Base-by-base conservation (phyloP, 2,113 vertebrate genomes). In the Ardeotis arabs region DNA sequence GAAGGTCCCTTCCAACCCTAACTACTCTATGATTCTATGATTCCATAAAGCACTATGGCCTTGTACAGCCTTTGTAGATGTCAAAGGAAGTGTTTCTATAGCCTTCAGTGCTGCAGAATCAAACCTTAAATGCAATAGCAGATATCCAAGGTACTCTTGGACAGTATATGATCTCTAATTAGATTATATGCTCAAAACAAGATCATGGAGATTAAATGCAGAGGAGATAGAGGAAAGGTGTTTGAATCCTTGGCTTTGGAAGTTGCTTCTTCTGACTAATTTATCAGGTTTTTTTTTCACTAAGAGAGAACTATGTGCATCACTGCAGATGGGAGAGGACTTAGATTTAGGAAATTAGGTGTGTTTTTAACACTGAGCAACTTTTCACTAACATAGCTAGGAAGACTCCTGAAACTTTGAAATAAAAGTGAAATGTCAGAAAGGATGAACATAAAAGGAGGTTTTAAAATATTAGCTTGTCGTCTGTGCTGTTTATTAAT, bases 401-500 rank as follows among this genome's bases (percentile, higher is more conserved):
- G 33, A 80, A 77, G 20, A 79, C 25, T 87, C 31, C 23, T 45
- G 21, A 81, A 93, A 60, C 39, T 50, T 74, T 63, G 17, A 49
- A 90, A 90, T 83, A 93, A 64, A 81, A 79, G 25, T 24, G 59
- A 56, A 44, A 47, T 58, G 4, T 64, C 33, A 82, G 22, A 83
- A 91, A 90, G 15, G 4, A 5, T 81, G n/a, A 86, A 23, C 81
- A 81, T 53, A 82, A 94, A 84, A 87, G 9, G 10, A 86, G 37
- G 41, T 49, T 79, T 62, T 0, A 80, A 93, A 92, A 56, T 49
- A 84, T n/a, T 93, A 78, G 11, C 33, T 66, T 90, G 66, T 58
- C 87, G 66, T 81, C 60, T 92, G 31, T 76, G 15, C 35, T 81
- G 44, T 55, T 95, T 92, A 76, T 95, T 96, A 91, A 92, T 28